These are phyloP conservation scores for Pteromalus puparum DNA, from an alignment of 1,140 invertebrate species.

Conservation along the genomic window DNA sequence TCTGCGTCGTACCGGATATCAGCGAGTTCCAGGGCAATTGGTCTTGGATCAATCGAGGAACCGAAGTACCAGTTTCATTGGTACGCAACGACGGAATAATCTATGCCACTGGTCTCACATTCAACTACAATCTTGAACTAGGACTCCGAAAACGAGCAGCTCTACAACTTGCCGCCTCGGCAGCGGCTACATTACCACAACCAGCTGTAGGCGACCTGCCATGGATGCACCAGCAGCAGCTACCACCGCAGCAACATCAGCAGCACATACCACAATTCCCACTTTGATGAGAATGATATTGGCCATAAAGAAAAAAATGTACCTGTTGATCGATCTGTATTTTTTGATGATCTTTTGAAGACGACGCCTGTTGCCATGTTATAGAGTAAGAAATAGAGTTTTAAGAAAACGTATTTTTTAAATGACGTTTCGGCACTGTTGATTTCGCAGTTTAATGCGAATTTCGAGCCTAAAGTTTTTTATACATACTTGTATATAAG, in stretches of 20 bases:
- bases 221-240: slow-evolving; percentile 76
- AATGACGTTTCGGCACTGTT: not conserved
- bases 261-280: slow-evolving; percentile 6
- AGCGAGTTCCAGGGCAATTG: slow-evolving; percentile 95
- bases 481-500: not conserved
- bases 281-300: slow-evolving; percentile 5
- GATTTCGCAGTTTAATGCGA: not conserved
- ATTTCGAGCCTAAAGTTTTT: not conserved
- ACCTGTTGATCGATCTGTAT: not conserved
- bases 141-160: slow-evolving; percentile 81
- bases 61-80: slow-evolving; percentile 95
- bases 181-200: not conserved
- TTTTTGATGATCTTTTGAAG: not conserved
- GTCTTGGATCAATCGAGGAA: slow-evolving; percentile 92
- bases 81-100: slow-evolving; percentile 98
- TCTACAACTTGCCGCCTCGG: not conserved
- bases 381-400: not conserved
- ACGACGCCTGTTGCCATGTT: not conserved
- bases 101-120: slow-evolving; percentile 97
- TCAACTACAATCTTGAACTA: slow-evolving; percentile 97
- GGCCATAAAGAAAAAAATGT: not conserved
- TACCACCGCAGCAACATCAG: slow-evolving; percentile 57
- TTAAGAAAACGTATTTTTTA: not conserved
- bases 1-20: slow-evolving; percentile 97
- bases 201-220: slow-evolving; percentile 77